Conservation (phyloP, 2,888 invertebrate species). For the Keiferia lycopersicella region DNA sequence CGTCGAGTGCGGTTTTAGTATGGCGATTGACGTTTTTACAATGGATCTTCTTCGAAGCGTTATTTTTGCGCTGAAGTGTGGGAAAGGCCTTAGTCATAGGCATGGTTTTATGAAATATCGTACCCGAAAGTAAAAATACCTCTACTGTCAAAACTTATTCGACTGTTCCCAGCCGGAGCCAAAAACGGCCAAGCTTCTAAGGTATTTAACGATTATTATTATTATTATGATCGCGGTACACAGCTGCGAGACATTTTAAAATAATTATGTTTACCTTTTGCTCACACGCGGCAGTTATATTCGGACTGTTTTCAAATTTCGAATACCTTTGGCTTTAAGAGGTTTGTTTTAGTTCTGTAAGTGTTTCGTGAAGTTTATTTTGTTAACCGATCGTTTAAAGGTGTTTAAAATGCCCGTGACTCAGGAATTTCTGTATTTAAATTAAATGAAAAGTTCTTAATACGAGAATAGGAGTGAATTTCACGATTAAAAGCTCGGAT, state of each 20-base stretch:
- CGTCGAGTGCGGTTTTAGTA: too few relatives aligned
- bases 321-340: conserved; percentile 26
- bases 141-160: background rate
- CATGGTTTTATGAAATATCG: too few relatives aligned
- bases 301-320: conserved; percentile 24
- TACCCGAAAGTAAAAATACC: too few relatives aligned
- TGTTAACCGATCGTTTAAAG: background rate
- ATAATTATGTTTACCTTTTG: conserved; percentile 30
- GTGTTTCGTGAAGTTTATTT: background rate
- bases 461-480: background rate
- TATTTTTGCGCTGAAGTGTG: too few relatives aligned
- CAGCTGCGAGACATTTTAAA: conserved; percentile 31
- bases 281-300: conserved; percentile 25
- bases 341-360: conserved; percentile 7
- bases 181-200: conserved; percentile 3
- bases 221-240: conserved; percentile 18
- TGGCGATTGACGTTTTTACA: too few relatives aligned
- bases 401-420: background rate
- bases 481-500: background rate
- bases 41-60: too few relatives aligned
- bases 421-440: too few relatives aligned
- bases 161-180: background rate
- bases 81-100: too few relatives aligned
- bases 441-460: too few relatives aligned
- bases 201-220: conserved; percentile 23